These are phyloP conservation scores for Vombatus ursinus DNA, from an alignment of 2,113 vertebrate genomes.

Conservation along the genomic window DNA sequence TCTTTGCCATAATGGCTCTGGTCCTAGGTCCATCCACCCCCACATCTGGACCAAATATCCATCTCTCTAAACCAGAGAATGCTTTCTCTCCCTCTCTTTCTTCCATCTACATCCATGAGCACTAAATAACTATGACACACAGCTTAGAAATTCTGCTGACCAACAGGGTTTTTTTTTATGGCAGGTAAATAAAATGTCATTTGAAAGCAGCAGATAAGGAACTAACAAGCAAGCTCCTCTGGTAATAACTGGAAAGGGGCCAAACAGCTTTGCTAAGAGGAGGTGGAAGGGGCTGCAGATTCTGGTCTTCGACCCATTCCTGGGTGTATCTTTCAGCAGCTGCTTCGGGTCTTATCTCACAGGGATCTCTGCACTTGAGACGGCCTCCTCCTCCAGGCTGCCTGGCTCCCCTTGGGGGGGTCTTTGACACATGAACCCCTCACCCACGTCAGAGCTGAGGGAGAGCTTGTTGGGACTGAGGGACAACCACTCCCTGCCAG, in stretches of 20 bases:
- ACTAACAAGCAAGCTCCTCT: not conserved
- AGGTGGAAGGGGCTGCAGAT: not conserved
- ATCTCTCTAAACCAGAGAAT: not conserved
- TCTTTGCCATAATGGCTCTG: not conserved
- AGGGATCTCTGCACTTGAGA: not conserved
- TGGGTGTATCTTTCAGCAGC: not conserved
- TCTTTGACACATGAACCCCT: not conserved
- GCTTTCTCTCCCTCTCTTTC: not conserved
- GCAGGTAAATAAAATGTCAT: not conserved
- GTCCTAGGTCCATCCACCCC: not conserved
- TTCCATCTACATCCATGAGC: not conserved
- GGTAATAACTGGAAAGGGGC: not conserved
- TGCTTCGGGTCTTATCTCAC: not conserved
- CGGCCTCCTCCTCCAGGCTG: not conserved
- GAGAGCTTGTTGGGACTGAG: not conserved
- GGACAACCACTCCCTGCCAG: not conserved
- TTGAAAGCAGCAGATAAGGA: not conserved
- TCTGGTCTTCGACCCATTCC: not conserved
- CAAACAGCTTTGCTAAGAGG: not conserved
- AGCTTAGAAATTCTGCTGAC: not conserved
- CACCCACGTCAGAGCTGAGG: not conserved
- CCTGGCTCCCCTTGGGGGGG: not conserved
- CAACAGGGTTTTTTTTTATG: not conserved
- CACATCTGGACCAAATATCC: not conserved
- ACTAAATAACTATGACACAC: not conserved